Conservation (phyloP, 2,797 vertebrate genomes). For the Austrolebias charrua region DNA sequence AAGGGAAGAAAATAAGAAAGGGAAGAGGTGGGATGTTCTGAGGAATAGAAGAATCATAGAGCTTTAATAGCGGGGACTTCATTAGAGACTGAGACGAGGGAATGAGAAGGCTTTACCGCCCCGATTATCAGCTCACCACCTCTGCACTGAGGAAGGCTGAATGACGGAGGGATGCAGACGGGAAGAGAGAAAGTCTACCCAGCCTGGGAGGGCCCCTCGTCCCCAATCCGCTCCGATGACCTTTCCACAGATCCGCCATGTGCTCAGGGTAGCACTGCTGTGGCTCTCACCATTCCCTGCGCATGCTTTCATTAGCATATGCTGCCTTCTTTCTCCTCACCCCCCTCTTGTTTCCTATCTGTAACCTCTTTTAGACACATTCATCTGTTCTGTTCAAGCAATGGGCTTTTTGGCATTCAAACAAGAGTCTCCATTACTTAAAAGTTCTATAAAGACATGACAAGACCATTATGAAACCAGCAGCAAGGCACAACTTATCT, state of each 20-base stretch:
- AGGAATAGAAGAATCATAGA: slow-evolving; percentile 69
- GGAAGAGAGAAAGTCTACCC: slow-evolving; percentile 33
- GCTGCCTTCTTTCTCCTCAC: slow-evolving; percentile 31
- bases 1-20: slow-evolving; percentile 4
- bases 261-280: slow-evolving; percentile 47
- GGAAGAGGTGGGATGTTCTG: slow-evolving; percentile 5
- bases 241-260: slow-evolving; percentile 67
- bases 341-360: not conserved
- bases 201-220: slow-evolving; percentile 63
- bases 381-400: slow-evolving; percentile 9
- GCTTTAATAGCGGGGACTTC: slow-evolving; percentile 74
- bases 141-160: slow-evolving; percentile 41
- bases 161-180: slow-evolving; percentile 19
- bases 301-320: slow-evolving; percentile 68
- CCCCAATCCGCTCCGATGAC: slow-evolving; percentile 69
- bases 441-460: not conserved
- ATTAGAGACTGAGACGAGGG: slow-evolving; percentile 73
- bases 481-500: not conserved
- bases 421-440: not conserved
- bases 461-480: not conserved
- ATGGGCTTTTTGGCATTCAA: not conserved
- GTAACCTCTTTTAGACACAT: slow-evolving; percentile 4
- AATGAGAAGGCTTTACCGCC: slow-evolving; percentile 70
- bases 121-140: slow-evolving; percentile 71
- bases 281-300: slow-evolving; percentile 44